phyloP scores from a whole-genome alignment of 1,140 invertebrate species.

The Helicoverpa zea region DNA sequence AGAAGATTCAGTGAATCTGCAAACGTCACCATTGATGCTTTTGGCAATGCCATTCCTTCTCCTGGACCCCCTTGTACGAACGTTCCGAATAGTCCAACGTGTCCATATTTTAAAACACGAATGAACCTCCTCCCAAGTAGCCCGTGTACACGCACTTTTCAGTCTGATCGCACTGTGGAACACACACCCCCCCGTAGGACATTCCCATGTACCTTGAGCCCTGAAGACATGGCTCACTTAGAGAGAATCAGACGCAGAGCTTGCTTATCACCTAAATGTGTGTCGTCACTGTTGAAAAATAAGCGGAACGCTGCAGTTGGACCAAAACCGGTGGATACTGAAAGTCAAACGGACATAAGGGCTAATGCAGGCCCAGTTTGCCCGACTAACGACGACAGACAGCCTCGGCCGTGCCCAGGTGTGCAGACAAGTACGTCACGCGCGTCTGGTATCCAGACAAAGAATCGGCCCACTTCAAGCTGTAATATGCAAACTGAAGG shows the following conservation, averaged over 20 bases:
- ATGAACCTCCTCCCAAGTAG: no score
- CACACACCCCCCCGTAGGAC: no score
- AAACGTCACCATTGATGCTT: neutral
- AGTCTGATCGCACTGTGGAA: no score
- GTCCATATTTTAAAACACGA: neutral
- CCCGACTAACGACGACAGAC: neutral
- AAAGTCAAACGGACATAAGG: slow-evolving; percentile 8
- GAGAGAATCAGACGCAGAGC: slow-evolving; percentile 22
- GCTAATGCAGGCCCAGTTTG: neutral
- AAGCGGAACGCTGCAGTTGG: neutral
- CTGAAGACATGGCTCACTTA: slow-evolving; percentile 25
- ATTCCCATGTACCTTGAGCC: slow-evolving; percentile 10
- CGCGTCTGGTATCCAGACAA: neutral
- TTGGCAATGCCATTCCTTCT: neutral
- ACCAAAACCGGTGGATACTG: neutral
- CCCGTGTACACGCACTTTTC: no score
- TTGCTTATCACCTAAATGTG: slow-evolving; percentile 22
- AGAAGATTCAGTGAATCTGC: slow-evolving; percentile 15
- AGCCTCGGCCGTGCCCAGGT: neutral
- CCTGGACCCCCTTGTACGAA: neutral
- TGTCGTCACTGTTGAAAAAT: neutral
- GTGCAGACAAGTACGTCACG: neutral
- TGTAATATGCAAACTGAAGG: neutral
- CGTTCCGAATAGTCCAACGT: neutral
- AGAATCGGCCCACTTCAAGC: neutral